A percentile compares a stretch with the other conserved stretches of the same genome.
These are phyloP conservation scores for Gallirallus australis DNA, from an alignment of 2,797 vertebrate genomes.

Conservation along the genomic window DNA sequence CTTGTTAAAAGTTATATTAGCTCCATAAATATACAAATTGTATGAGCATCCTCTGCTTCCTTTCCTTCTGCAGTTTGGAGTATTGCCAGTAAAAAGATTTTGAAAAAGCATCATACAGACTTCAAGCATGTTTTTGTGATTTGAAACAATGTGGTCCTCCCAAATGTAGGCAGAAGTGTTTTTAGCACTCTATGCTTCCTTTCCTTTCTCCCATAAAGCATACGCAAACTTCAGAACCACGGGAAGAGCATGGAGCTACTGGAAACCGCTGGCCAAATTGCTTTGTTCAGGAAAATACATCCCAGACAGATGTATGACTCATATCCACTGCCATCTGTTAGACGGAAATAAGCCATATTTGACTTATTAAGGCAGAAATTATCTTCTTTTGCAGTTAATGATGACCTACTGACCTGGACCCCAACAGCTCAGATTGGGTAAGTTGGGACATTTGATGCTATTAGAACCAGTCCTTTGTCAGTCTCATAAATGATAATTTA, in stretches of 20 bases:
- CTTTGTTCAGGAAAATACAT: slow-evolving; percentile 25
- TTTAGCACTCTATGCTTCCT: no score
- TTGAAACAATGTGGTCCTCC: neutral
- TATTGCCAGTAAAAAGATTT: neutral
- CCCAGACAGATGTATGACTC: slow-evolving; percentile 45
- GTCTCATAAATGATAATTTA: neutral
- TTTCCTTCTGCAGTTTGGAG: neutral
- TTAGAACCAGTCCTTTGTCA: neutral
- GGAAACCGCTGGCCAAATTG: neutral
- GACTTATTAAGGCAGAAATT: slow-evolving; percentile 57
- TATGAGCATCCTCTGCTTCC: neutral
- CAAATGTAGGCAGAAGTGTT: no score
- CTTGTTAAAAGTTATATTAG: neutral
- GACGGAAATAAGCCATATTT: slow-evolving; percentile 52
- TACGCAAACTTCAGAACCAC: neutral
- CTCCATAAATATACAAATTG: neutral
- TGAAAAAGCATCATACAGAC: neutral
- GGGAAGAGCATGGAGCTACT: neutral
- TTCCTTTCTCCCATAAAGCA: neutral
- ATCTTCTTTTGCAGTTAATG: slow-evolving; percentile 42
- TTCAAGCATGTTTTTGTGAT: neutral
- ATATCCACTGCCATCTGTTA: slow-evolving; percentile 48
- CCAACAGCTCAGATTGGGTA: slow-evolving; percentile 36
- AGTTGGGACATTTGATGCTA: neutral
- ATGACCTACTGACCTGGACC: slow-evolving; percentile 54